These are phyloP conservation scores for Hypselothyrea guttata DNA, from an alignment of 2,888 invertebrate species.

Conservation along the genomic window DNA sequence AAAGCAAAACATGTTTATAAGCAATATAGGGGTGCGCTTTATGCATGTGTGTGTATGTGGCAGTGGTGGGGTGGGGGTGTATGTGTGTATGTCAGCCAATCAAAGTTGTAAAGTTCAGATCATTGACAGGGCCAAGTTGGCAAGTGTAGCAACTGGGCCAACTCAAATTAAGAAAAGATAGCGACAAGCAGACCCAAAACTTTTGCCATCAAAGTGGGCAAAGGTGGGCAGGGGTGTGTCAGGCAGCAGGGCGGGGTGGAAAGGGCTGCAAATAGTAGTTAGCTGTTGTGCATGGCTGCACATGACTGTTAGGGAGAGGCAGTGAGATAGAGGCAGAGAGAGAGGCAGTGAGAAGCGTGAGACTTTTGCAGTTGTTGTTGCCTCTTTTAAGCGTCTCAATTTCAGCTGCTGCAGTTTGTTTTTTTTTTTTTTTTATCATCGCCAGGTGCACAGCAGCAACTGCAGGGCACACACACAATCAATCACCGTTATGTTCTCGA, in stretches of 20 bases:
- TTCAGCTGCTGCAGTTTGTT: conserved; percentile 17
- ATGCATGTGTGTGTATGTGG: conserved; percentile 3
- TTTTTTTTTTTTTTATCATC: too few relatives aligned
- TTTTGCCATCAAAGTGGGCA: conserved; percentile 48
- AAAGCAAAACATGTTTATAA: neutral
- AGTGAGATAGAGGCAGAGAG: neutral
- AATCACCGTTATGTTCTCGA: conserved; percentile 60
- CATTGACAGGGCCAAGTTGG: conserved; percentile 64
- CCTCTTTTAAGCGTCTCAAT: neutral
- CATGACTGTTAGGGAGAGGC: neutral
- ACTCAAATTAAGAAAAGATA: conserved; percentile 69
- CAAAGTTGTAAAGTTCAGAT: conserved; percentile 72
- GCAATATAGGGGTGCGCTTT: too few relatives aligned
- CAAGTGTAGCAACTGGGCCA: conserved; percentile 42
- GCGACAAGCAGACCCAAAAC: conserved; percentile 41
- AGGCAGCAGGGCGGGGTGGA: too few relatives aligned
- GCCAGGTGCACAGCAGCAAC: conserved; percentile 19
- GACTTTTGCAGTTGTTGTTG: conserved; percentile 5
- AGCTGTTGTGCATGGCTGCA: conserved; percentile 24
- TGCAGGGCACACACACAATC: conserved; percentile 44
- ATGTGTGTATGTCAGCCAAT: conserved; percentile 45
- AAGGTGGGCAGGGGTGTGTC: too few relatives aligned
- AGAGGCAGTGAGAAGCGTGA: neutral
- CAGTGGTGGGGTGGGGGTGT: conserved; percentile 1
- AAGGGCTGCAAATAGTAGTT: conserved; percentile 22